Evolutionary conservation across 1,140 invertebrate genomes (phyloP).

Genomic region (Aculops lycopersici): DNA sequence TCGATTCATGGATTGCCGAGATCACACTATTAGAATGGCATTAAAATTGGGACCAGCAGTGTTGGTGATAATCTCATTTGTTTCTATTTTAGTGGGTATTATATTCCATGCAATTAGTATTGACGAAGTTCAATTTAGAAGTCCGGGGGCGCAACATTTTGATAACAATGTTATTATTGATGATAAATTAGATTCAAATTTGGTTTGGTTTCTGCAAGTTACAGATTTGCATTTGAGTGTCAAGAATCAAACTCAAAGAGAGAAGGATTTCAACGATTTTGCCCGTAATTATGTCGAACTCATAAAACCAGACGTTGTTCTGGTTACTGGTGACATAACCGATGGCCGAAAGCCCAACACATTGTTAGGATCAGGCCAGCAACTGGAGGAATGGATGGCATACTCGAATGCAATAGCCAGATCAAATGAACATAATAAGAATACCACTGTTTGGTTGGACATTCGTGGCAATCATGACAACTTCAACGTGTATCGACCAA

Average conservation of each 20-base stretch:
- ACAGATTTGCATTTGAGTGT: slow-evolving; percentile 63
- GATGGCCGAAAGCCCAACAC: slow-evolving; percentile 45
- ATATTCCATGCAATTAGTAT: neutral
- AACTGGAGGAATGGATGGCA: slow-evolving; percentile 44
- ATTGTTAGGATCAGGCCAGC: slow-evolving; percentile 44
- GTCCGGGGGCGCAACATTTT: neutral
- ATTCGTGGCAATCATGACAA: slow-evolving; percentile 84
- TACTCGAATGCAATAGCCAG: slow-evolving; percentile 37
- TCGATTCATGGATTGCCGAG: neutral
- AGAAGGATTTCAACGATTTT: slow-evolving; percentile 42
- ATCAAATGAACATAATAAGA: slow-evolving; percentile 27
- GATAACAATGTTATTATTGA: neutral
- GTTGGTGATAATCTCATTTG: neutral
- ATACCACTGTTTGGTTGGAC: slow-evolving; percentile 60
- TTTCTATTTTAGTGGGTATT: neutral
- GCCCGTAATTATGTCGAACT: slow-evolving; percentile 33
- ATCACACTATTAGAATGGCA: neutral
- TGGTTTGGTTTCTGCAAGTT: slow-evolving; percentile 23
- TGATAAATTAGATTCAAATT: neutral
- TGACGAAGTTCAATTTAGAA: neutral
- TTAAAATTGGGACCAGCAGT: neutral
- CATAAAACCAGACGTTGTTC: slow-evolving; percentile 41
- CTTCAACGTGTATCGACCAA: slow-evolving; percentile 31
- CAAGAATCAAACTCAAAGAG: slow-evolving; percentile 36
- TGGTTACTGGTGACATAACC: slow-evolving; percentile 51